These are phyloP conservation scores for Sparus aurata DNA, from an alignment of 2,797 vertebrate genomes.

Conservation along the genomic window DNA sequence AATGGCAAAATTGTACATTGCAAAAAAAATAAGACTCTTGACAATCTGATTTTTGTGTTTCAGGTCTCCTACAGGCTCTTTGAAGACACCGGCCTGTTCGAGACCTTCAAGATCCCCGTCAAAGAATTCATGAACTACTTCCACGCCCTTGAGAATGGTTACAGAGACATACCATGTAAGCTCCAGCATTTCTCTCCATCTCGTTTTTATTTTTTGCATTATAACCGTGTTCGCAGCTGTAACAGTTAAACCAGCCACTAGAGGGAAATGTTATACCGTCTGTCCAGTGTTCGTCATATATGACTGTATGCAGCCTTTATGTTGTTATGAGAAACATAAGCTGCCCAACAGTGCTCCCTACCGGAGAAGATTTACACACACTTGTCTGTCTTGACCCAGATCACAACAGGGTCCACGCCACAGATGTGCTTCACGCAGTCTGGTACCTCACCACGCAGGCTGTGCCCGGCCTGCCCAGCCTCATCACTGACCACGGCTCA, in stretches of 20 bases:
- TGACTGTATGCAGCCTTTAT: slow-evolving; percentile 5
- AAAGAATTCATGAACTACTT: slow-evolving; percentile 99
- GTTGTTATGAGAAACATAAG: slow-evolving; percentile 10
- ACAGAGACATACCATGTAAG: slow-evolving; percentile 98
- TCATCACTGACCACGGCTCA: slow-evolving; percentile 90
- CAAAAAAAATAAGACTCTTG: too few relatives aligned
- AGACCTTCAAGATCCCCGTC: slow-evolving; percentile 97
- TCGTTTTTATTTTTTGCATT: not conserved
- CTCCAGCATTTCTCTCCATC: not conserved
- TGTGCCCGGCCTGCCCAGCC: slow-evolving; percentile 92
- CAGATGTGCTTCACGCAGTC: slow-evolving; percentile 98
- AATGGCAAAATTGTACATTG: too few relatives aligned
- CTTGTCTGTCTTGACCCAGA: slow-evolving; percentile 83
- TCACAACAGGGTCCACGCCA: slow-evolving; percentile 98
- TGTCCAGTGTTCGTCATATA: slow-evolving; percentile 10
- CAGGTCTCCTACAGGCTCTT: slow-evolving; percentile 97
- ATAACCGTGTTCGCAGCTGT: slow-evolving; percentile 15
- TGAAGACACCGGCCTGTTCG: slow-evolving; percentile 96
- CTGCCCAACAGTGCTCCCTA: slow-evolving; percentile 66
- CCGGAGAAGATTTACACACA: slow-evolving; percentile 46
- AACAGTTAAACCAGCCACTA: slow-evolving; percentile 45
- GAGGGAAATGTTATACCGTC: slow-evolving; percentile 44
- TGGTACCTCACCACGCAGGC: slow-evolving; percentile 98
- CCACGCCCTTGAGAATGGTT: slow-evolving; percentile 97
- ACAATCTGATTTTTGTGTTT: slow-evolving; percentile 48